These are phyloP conservation scores for Piprites chloris DNA, from an alignment of 2,113 vertebrate genomes.

Conservation along the genomic window DNA sequence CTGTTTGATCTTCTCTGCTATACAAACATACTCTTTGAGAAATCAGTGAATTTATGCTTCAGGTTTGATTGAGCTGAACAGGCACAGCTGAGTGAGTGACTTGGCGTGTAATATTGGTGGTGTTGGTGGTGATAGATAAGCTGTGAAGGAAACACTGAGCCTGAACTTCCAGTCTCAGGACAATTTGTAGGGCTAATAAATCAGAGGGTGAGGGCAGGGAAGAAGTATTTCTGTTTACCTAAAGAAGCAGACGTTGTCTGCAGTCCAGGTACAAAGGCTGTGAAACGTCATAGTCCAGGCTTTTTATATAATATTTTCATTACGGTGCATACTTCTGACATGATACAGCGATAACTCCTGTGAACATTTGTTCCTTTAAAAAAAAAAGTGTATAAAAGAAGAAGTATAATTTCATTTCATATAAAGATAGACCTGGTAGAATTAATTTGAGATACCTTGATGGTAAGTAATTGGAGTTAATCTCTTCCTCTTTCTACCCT, in stretches of 20 bases:
- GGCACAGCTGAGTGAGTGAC: neutral
- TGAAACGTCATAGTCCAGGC: neutral
- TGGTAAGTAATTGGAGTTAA: neutral
- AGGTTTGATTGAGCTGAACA: neutral
- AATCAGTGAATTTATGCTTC: neutral
- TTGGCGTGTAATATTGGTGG: neutral
- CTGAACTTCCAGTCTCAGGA: neutral
- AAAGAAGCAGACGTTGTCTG: neutral
- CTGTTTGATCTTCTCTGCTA: neutral
- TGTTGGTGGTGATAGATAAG: neutral
- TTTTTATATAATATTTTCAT: neutral
- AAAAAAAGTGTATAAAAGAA: neutral
- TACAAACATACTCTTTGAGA: neutral
- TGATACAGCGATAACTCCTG: neutral
- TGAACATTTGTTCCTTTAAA: neutral
- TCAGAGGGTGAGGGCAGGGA: neutral
- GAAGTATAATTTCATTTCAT: neutral
- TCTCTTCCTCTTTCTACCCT: neutral
- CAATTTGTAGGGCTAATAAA: neutral
- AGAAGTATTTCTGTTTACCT: conserved; percentile 11
- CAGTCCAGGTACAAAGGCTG: neutral
- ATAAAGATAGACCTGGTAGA: neutral
- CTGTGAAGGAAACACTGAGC: neutral
- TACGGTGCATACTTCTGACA: neutral
- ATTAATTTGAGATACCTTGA: neutral